Evolutionary conservation across 2,888 invertebrate genomes (phyloP).

Genomic region (Tinea semifulvella): DNA sequence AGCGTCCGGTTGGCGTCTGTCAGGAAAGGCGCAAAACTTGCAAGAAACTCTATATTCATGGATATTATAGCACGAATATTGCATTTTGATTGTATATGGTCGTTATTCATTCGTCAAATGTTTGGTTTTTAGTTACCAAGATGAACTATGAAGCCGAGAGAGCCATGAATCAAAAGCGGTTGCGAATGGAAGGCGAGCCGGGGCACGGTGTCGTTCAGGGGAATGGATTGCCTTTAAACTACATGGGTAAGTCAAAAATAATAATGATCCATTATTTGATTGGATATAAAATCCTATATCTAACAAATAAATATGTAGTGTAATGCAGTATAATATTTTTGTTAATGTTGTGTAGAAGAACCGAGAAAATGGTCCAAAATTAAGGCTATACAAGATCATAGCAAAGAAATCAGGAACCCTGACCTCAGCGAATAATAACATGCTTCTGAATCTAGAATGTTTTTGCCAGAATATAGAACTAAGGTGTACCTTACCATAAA

Average conservation of each 20-base stretch:
- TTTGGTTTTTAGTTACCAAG: conserved; percentile 44
- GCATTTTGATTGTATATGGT: neutral
- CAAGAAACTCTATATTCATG: conserved; percentile 23
- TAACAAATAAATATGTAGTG: neutral
- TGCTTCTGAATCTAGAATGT: no score
- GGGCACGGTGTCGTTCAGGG: conserved; percentile 62
- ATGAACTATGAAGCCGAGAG: conserved; percentile 65
- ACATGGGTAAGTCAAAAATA: conserved; percentile 55
- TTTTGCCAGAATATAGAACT: no score
- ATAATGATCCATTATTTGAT: neutral
- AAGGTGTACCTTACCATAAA: no score
- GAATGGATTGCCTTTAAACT: conserved; percentile 62
- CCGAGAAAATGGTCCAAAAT: no score
- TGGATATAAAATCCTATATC: neutral
- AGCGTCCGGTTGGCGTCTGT: conserved; percentile 67
- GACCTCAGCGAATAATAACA: no score
- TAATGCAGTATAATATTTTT: neutral
- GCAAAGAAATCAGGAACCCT: no score
- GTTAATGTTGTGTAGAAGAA: neutral
- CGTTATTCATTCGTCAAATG: neutral
- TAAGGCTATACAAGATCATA: no score
- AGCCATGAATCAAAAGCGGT: conserved; percentile 63
- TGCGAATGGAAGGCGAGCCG: conserved; percentile 63
- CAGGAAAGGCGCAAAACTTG: conserved; percentile 47
- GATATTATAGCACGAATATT: neutral